Conservation (phyloP, 2,113 vertebrate species). For the Erpornis zantholeuca region DNA sequence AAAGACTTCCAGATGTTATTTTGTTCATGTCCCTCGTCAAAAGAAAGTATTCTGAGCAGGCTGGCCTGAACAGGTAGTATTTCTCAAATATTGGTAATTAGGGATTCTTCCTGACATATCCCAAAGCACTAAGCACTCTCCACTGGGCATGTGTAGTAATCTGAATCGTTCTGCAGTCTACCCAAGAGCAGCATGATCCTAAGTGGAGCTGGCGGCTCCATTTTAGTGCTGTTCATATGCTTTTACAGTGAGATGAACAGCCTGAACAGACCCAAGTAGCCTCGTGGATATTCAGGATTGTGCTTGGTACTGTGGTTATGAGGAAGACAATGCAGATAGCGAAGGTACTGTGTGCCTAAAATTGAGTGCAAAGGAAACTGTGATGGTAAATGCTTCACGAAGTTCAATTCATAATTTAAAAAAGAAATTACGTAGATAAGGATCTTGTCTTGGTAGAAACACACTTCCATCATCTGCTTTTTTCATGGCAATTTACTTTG, state of each 20-base stretch:
- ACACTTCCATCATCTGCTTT: not conserved
- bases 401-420: not conserved
- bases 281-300: not conserved
- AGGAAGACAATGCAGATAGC: not conserved
- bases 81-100: not conserved
- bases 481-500: not conserved
- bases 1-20: conserved; percentile 4
- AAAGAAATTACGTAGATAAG: not conserved
- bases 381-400: not conserved
- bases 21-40: not conserved
- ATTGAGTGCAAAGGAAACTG: not conserved
- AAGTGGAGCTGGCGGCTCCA: not conserved
- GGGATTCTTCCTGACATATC: not conserved
- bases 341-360: not conserved
- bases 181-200: not conserved
- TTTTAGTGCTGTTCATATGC: not conserved
- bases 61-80: not conserved
- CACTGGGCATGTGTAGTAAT: not conserved
- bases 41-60: not conserved
- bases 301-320: not conserved
- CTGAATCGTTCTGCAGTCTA: not conserved
- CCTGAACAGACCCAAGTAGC: not conserved
- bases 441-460: not conserved
- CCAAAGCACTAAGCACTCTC: not conserved
- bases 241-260: not conserved